These are phyloP conservation scores for Columba livia DNA, from an alignment of 2,113 vertebrate species.

Conservation along the genomic window DNA sequence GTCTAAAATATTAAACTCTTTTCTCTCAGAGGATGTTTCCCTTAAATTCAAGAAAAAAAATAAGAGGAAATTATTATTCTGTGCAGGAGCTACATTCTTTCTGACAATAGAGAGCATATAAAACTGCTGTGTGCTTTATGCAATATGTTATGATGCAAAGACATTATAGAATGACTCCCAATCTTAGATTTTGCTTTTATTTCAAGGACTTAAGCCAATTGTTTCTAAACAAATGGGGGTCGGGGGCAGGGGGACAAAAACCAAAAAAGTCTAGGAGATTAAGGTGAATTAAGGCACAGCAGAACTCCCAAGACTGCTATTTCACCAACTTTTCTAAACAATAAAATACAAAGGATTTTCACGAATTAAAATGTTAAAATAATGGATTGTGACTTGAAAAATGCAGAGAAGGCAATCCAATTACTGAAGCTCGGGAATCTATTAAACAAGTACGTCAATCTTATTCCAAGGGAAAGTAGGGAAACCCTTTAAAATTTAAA, in stretches of 20 bases:
- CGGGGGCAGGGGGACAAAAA: no score
- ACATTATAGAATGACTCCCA: not conserved
- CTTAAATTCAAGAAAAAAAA: not conserved
- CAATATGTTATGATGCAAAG: not conserved
- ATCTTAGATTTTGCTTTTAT: not conserved
- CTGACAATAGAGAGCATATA: not conserved
- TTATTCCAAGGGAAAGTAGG: not conserved
- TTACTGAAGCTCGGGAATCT: conserved; percentile 18
- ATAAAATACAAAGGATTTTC: not conserved
- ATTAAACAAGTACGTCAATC: not conserved
- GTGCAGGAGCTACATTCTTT: not conserved
- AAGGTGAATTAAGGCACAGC: not conserved
- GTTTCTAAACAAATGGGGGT: not conserved
- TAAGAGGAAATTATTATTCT: not conserved
- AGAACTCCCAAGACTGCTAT: not conserved
- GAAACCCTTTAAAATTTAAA: conserved; percentile 12
- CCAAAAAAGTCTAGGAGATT: not conserved
- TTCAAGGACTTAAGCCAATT: not conserved
- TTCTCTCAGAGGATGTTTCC: fast-evolving
- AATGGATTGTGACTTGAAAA: conserved; percentile 33
- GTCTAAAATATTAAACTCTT: not conserved
- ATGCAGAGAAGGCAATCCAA: not conserved
- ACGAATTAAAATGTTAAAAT: conserved; percentile 29
- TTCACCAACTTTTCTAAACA: not conserved
- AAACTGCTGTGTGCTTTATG: not conserved